These are phyloP conservation scores for Forbesichthys agassizii DNA, from an alignment of 2,113 vertebrate genomes.

Conservation along the genomic window DNA sequence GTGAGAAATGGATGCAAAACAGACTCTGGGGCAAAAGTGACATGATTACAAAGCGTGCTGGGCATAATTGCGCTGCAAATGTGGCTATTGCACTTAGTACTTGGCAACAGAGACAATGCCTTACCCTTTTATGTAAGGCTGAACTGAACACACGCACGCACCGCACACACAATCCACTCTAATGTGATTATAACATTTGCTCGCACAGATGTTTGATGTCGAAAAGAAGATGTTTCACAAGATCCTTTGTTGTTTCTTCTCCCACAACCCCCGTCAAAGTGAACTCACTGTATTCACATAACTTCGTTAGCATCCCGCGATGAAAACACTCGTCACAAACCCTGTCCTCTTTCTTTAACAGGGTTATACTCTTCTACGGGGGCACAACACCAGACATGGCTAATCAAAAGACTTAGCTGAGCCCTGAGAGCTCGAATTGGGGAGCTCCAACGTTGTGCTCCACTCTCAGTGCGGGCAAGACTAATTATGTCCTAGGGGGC, in stretches of 20 bases:
- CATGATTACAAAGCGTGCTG: conserved; percentile 30
- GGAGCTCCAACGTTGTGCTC: conserved; percentile 27
- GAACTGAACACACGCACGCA: conserved; percentile 9
- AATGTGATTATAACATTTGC: conserved; percentile 43
- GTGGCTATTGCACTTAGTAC: conserved; percentile 53
- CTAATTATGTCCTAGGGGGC: conserved; percentile 54
- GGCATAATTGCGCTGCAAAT: conserved; percentile 59
- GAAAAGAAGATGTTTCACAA: conserved; percentile 36
- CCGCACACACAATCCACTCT: not conserved
- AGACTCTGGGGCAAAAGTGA: conserved; percentile 47
- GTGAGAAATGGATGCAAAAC: conserved; percentile 13
- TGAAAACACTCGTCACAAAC: not conserved
- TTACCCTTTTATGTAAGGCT: conserved; percentile 16
- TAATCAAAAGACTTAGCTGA: conserved; percentile 61
- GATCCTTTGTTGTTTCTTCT: conserved; percentile 3
- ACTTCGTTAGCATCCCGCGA: conserved; percentile 19
- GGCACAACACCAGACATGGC: conserved; percentile 19
- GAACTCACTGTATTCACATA: conserved; percentile 16
- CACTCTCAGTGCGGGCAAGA: conserved; percentile 23
- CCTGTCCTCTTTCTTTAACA: not conserved
- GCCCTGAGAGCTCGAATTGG: conserved; percentile 30
- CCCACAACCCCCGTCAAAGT: too few relatives aligned
- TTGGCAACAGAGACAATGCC: conserved; percentile 45
- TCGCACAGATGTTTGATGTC: conserved; percentile 27
- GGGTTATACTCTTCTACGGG: too few relatives aligned